A percentile compares a stretch with the other conserved stretches of the same genome.
phyloP scores from a whole-genome alignment of 2,797 vertebrate species.

The Sebastes melanostomus region DNA sequence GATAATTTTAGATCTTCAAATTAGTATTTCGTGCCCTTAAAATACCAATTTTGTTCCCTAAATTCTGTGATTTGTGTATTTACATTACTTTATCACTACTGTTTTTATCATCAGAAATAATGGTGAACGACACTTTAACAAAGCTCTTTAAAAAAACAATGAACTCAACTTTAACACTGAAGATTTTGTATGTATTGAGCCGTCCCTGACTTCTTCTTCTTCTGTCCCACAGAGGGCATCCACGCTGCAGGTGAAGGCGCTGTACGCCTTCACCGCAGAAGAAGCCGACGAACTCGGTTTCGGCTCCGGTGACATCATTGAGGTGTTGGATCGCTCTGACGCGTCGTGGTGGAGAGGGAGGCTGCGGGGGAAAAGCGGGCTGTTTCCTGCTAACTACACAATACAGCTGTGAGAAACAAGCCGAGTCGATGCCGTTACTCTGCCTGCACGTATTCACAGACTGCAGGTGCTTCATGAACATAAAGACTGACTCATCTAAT shows the following conservation, averaged over 20 bases:
- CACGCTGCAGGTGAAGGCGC: slow-evolving; percentile 84
- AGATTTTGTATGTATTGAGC: neutral
- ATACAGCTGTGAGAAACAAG: slow-evolving; percentile 66
- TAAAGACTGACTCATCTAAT: slow-evolving; percentile 1
- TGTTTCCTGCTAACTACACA: slow-evolving; percentile 95
- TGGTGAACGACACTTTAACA: neutral
- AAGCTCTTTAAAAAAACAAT: neutral
- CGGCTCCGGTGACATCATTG: slow-evolving; percentile 86
- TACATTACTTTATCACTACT: neutral
- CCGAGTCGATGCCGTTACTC: neutral
- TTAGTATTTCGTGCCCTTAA: neutral
- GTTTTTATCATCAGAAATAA: neutral
- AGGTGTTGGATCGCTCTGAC: slow-evolving; percentile 90
- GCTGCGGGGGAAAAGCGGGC: slow-evolving; percentile 84
- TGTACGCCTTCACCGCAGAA: slow-evolving; percentile 89
- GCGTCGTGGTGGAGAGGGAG: slow-evolving; percentile 91
- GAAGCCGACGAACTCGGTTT: slow-evolving; percentile 93
- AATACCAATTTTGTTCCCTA: neutral
- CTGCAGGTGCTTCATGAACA: neutral
- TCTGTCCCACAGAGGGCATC: slow-evolving; percentile 47
- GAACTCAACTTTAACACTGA: neutral
- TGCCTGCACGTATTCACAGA: neutral
- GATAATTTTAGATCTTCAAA: neutral
- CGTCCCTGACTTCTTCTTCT: neutral
- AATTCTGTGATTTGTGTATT: neutral